Conservation (phyloP, 2,797 vertebrate species). For the Sorex maritimensis region DNA sequence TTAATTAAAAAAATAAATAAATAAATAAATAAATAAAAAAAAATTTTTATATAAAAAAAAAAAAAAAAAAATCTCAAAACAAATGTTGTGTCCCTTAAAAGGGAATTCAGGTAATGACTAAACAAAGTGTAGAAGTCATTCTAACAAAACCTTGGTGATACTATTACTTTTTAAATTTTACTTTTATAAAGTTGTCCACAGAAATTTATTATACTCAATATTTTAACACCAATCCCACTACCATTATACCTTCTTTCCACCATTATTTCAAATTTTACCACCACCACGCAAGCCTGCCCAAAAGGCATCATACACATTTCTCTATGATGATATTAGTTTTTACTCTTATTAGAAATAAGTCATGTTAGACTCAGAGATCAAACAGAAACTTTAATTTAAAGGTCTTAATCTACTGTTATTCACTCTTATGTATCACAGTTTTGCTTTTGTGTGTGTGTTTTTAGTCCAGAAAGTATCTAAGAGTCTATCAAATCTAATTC, state of each 20-base stretch:
- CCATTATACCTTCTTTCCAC: too few species aligned
- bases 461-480: conserved; percentile 10
- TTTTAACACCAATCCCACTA: too few species aligned
- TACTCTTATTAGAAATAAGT: background rate
- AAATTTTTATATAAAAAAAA: too few species aligned
- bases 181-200: background rate
- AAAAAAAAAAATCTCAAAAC: too few species aligned
- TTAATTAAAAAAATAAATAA: too few species aligned
- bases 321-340: too few species aligned
- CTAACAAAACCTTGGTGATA: background rate
- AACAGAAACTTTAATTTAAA: conserved; percentile 42
- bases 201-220: too few species aligned
- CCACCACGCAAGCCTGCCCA: too few species aligned
- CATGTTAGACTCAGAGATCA: background rate
- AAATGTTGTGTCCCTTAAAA: background rate
- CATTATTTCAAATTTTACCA: too few species aligned
- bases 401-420: background rate
- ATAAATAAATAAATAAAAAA: too few species aligned
- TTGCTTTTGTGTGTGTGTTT: background rate
- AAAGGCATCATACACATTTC: too few species aligned
- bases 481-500: conserved; percentile 32
- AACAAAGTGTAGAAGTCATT: background rate
- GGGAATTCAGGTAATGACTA: background rate
- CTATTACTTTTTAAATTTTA: background rate
- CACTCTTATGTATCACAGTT: background rate